phyloP scores from a whole-genome alignment of 2,888 invertebrate genomes.

The Ferrisia virgata region DNA sequence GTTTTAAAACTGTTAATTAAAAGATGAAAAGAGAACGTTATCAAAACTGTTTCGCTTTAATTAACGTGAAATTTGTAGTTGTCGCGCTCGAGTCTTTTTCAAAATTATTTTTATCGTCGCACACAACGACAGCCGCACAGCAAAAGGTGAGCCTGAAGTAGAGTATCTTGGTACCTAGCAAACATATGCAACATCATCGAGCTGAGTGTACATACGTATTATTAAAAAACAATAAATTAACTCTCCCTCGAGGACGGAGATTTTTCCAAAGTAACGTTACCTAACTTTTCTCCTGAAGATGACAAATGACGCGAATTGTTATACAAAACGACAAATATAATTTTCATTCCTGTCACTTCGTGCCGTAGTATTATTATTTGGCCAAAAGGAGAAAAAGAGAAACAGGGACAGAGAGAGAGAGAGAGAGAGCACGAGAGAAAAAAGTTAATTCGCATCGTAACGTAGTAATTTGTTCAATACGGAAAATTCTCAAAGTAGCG shows the following conservation, averaged over 20 bases:
- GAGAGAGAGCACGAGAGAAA: neutral
- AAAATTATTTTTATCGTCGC: neutral
- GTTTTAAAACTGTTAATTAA: constrained; percentile 18
- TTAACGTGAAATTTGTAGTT: neutral
- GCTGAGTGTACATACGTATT: neutral
- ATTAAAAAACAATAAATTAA: constrained; percentile 13
- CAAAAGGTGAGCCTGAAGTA: neutral
- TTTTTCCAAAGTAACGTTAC: neutral
- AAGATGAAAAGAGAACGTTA: constrained; percentile 10
- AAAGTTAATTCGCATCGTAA: neutral
- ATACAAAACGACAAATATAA: neutral
- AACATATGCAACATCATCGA: neutral
- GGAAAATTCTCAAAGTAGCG: neutral
- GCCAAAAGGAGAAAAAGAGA: too few relatives aligned
- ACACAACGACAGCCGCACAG: neutral
- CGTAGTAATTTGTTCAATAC: neutral
- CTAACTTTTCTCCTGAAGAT: neutral
- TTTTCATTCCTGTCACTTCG: neutral
- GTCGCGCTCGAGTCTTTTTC: neutral
- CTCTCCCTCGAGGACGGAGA: neutral
- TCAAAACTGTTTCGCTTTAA: constrained; percentile 12
- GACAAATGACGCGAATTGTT: neutral
- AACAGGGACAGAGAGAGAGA: too few relatives aligned
- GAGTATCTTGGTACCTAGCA: neutral
- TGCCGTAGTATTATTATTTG: neutral